These are phyloP conservation scores for Trypoxylus dichotomus DNA, from an alignment of 1,140 invertebrate genomes.

Conservation along the genomic window DNA sequence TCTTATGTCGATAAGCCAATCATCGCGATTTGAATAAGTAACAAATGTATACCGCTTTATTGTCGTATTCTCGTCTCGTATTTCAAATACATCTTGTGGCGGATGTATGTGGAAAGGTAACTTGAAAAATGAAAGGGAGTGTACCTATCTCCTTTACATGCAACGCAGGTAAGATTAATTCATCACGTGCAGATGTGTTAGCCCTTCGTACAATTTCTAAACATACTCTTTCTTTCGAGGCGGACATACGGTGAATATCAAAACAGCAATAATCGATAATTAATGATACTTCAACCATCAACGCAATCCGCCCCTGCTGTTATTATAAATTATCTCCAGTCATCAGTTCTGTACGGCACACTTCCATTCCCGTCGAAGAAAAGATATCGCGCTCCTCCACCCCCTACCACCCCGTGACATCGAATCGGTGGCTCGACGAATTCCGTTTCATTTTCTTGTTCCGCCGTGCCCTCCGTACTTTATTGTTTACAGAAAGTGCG, in stretches of 20 bases:
- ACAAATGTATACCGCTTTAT: too few relatives aligned
- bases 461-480: neutral
- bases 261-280: neutral
- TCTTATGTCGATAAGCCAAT: too few relatives aligned
- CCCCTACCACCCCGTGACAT: neutral
- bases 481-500: neutral
- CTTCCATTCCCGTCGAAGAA: neutral
- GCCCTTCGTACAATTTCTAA: neutral
- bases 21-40: too few relatives aligned
- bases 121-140: neutral
- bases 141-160: neutral
- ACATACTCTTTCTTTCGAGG: conserved; percentile 7
- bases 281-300: neutral
- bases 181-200: neutral
- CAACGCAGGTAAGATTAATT: neutral
- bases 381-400: neutral
- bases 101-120: too few relatives aligned
- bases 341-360: neutral
- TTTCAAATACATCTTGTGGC: too few relatives aligned
- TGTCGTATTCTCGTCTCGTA: too few relatives aligned
- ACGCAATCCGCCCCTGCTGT: neutral
- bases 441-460: neutral
- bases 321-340: neutral
- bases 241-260: neutral
- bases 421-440: neutral